Conservation (phyloP, 2,888 invertebrate species). For the Athetis lepigone region DNA sequence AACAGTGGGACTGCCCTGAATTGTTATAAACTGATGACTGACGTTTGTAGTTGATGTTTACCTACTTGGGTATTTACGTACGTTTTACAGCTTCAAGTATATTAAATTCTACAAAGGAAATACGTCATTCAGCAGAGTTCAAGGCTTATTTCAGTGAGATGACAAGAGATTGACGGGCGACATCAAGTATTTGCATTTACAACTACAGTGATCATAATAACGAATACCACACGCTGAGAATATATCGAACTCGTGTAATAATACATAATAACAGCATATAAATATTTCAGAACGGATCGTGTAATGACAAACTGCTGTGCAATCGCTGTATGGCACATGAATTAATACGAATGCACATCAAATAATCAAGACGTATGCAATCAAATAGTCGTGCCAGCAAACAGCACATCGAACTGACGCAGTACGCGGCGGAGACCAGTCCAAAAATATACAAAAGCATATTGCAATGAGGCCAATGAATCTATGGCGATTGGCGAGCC, state of each 20-base stretch:
- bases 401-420: conserved; percentile 67
- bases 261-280: conserved; percentile 39
- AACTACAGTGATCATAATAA: conserved; percentile 24
- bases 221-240: conserved; percentile 31
- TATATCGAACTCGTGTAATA: conserved; percentile 40
- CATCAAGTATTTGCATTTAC: conserved; percentile 22
- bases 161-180: conserved; percentile 19
- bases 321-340: conserved; percentile 45
- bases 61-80: conserved; percentile 12
- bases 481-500: conserved; percentile 56
- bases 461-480: conserved; percentile 65
- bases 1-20: too few species aligned
- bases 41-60: conserved; percentile 19
- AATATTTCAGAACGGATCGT: conserved; percentile 41
- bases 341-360: conserved; percentile 49
- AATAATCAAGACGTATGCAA: conserved; percentile 52
- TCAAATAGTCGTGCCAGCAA: conserved; percentile 61
- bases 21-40: too few species aligned
- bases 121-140: conserved; percentile 43
- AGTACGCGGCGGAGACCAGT: conserved; percentile 70
- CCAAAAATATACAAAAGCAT: conserved; percentile 79
- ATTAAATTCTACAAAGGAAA: conserved; percentile 17
- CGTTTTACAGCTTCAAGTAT: conserved; percentile 12
- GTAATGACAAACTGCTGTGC: conserved; percentile 42
- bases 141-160: conserved; percentile 39